Base-by-base conservation (phyloP, 2,797 vertebrate genomes). In the Clamator glandarius region DNA sequence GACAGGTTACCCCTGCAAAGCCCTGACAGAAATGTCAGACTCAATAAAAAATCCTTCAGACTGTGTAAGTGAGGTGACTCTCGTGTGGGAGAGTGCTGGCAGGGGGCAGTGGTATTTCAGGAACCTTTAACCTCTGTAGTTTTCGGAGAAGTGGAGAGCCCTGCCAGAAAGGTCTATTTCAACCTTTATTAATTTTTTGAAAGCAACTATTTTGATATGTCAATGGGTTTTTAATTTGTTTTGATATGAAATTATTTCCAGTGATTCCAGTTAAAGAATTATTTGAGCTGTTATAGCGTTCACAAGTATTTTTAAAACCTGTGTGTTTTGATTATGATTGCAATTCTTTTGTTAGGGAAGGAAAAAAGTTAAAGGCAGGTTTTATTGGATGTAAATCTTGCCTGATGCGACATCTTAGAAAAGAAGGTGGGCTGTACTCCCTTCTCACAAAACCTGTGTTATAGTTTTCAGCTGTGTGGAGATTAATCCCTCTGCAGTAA, bases 1-100 rank as follows among this genome's bases (percentile, higher is more conserved):
- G 97, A 96, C 94, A 95, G 87, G 86, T 95, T 94, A 84, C 75
- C 87, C 90, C 80, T 91, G 86, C 81, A 92, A 84, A 91, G 46
- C 94, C 84, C 89, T 70, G 57, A 92, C 83, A 88, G 70, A 89
- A 96, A 81, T 87, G 94, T 93, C 96, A 96, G 93, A 81, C 87
- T 95, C 95, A 78, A 95, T 97, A 95, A 95, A 95, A 96, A 95
- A 87, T 92, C 92, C 84, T 75, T 67, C 72, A 92, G 89, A 64
- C 81, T 62, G 24, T 50, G 70, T 0, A 4, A 93, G 84, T 4
- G 19, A 77, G 93, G 79, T 4, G 0, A 62, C 84, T 92, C 87
- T 90, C 2, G 8, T 4, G 33, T 93, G 93, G 91, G 69, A 95
- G 84, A 58, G 50, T 77, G 77, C 92, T 96, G 92, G 87, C 87